phyloP scores from a whole-genome alignment of 2,888 invertebrate species.

The Coelinius sp. region DNA sequence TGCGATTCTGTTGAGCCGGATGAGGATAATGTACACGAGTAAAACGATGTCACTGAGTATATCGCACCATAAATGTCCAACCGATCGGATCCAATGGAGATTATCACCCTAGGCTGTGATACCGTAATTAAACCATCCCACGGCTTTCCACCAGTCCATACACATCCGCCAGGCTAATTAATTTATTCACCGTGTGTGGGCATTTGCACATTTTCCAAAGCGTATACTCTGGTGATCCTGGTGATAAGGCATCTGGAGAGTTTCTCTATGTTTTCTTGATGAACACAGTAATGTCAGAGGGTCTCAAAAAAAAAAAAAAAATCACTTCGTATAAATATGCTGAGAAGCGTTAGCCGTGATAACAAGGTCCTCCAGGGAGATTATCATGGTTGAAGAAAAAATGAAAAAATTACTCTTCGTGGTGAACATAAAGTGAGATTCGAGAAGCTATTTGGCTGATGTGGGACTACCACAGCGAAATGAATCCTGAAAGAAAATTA shows the following conservation, averaged over 20 bases:
- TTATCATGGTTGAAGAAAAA: background rate
- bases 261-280: background rate
- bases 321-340: background rate
- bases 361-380: background rate
- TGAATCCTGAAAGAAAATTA: conserved; percentile 45
- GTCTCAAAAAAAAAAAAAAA: background rate
- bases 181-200: conserved; percentile 43
- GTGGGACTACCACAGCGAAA: conserved; percentile 30
- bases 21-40: conserved; percentile 25
- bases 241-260: background rate
- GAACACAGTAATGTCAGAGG: background rate
- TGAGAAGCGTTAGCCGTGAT: background rate
- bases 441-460: conserved; percentile 42
- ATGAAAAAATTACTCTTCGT: background rate
- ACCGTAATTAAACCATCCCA: conserved; percentile 47
- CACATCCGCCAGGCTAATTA: conserved; percentile 38
- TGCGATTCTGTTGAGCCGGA: conserved; percentile 40
- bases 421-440: conserved; percentile 24
- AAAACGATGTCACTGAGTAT: conserved; percentile 20
- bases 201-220: conserved; percentile 20
- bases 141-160: conserved; percentile 26
- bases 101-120: conserved; percentile 34
- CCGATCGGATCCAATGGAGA: conserved; percentile 35
- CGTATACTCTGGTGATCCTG: background rate
- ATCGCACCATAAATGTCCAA: background rate